A percentile compares a stretch with the other conserved stretches of the same genome.
Conservation (phyloP, 2,888 invertebrate species). For the Minunthozetes semirufus region DNA sequence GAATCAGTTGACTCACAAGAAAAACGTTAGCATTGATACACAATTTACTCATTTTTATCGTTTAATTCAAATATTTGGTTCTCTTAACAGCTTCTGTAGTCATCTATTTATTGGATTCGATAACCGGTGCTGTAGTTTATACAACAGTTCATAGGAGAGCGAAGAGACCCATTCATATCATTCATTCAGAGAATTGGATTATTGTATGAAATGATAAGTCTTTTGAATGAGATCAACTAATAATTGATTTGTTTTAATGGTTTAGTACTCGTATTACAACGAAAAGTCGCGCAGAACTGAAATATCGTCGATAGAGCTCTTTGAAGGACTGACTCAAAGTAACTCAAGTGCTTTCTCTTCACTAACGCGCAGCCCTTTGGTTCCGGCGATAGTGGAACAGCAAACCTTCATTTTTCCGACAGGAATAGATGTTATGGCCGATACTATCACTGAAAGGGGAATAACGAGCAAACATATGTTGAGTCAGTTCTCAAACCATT, state of each 20-base stretch:
- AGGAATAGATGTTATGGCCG: conserved; percentile 67
- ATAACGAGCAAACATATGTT: conserved; percentile 79
- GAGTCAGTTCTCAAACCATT: conserved; percentile 53
- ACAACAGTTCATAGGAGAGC: conserved; percentile 77
- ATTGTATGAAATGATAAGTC: conserved; percentile 22
- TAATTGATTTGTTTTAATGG: not conserved
- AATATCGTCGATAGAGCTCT: conserved; percentile 85
- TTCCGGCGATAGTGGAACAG: conserved; percentile 63
- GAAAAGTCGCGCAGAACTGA: conserved; percentile 88
- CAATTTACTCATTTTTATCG: conserved; percentile 7
- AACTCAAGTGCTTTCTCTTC: conserved; percentile 81
- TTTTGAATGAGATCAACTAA: not conserved
- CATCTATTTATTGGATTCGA: conserved; percentile 79
- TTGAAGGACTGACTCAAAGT: conserved; percentile 78
- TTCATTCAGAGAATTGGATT: conserved; percentile 95
- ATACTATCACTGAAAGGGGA: conserved; percentile 85
- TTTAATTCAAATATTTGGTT: conserved; percentile 35
- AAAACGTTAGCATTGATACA: conserved; percentile 58
- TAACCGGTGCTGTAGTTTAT: conserved; percentile 78
- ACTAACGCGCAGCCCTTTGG: conserved; percentile 58
- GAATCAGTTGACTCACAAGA: conserved; percentile 61
- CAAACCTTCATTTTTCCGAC: conserved; percentile 83
- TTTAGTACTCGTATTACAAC: conserved; percentile 74
- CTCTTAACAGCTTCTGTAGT: conserved; percentile 63
- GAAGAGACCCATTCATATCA: conserved; percentile 71